These are phyloP conservation scores for Linurgus olivaceus DNA, from an alignment of 2,797 vertebrate species.

Conservation along the genomic window DNA sequence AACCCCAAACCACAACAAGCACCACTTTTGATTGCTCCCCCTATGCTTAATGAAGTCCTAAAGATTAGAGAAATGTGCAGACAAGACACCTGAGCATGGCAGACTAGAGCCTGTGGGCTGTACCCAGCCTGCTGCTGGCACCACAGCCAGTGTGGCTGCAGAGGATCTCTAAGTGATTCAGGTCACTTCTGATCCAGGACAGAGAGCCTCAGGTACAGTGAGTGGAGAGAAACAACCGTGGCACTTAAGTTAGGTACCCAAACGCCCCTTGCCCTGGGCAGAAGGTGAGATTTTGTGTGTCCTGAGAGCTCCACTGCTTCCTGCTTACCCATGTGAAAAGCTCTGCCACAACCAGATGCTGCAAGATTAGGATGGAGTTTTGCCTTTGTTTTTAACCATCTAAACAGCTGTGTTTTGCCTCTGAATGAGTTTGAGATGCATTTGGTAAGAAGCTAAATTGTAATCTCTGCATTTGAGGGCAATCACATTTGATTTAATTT, in stretches of 20 bases:
- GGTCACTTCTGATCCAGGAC: neutral
- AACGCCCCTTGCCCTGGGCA: neutral
- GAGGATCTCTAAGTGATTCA: neutral
- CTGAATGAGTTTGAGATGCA: neutral
- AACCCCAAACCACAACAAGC: neutral
- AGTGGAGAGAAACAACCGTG: neutral
- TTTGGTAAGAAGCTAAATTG: neutral
- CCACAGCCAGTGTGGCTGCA: neutral
- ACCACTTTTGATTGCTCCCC: neutral
- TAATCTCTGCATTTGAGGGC: neutral
- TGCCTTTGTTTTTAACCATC: neutral
- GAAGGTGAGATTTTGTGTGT: neutral
- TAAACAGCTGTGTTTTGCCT: neutral
- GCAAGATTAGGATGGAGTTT: neutral
- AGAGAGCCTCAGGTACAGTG: neutral
- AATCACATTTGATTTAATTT: neutral
- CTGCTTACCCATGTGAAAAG: neutral
- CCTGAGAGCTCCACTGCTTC: neutral
- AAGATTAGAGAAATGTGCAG: neutral
- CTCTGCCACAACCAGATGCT: fast-evolving
- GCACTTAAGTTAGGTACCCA: neutral
- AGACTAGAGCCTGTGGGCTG: neutral
- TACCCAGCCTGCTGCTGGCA: neutral
- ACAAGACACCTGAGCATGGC: neutral
- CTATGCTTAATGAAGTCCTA: neutral